Conservation (phyloP, 2,797 vertebrate genomes). For the Fundulus diaphanus region DNA sequence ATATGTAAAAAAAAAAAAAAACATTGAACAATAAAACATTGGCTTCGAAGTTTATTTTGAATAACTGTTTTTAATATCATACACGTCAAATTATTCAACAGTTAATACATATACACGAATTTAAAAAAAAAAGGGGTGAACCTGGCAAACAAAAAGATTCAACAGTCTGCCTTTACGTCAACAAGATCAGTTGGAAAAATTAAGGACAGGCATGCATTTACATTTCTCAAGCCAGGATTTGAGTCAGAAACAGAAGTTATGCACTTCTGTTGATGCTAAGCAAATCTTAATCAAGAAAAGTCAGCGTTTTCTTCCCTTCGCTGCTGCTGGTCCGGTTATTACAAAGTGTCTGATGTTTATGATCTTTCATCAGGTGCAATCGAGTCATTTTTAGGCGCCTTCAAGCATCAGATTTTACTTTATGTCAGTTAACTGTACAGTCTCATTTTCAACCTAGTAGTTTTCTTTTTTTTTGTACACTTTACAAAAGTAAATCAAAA, state of each 20-base stretch:
- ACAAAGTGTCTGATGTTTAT: not conserved
- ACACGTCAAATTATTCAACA: constrained; percentile 38
- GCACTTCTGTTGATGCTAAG: not conserved
- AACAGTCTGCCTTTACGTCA: not conserved
- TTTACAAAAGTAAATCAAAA: not conserved
- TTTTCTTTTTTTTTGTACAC: not conserved
- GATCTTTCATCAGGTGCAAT: not conserved
- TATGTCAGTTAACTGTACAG: not conserved
- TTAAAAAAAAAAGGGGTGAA: constrained; percentile 13
- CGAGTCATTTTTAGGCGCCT: not conserved
- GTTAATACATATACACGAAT: constrained; percentile 29
- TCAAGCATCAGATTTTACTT: not conserved
- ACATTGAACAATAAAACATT: not conserved
- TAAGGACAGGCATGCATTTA: not conserved
- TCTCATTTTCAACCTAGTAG: not conserved
- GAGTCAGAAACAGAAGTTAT: not conserved
- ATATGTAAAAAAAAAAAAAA: too few species aligned
- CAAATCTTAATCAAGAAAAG: not conserved
- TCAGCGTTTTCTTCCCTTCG: not conserved
- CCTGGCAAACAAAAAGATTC: not conserved
- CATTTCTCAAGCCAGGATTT: not conserved
- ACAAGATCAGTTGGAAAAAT: not conserved
- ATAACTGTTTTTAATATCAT: constrained; percentile 46
- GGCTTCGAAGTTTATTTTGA: constrained; percentile 8
- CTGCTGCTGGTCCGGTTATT: constrained; percentile 2